A percentile compares a stretch with the other conserved stretches of the same genome.
Evolutionary conservation across 2,113 vertebrate species (phyloP).

Genomic region (Synchiropus splendidus): DNA sequence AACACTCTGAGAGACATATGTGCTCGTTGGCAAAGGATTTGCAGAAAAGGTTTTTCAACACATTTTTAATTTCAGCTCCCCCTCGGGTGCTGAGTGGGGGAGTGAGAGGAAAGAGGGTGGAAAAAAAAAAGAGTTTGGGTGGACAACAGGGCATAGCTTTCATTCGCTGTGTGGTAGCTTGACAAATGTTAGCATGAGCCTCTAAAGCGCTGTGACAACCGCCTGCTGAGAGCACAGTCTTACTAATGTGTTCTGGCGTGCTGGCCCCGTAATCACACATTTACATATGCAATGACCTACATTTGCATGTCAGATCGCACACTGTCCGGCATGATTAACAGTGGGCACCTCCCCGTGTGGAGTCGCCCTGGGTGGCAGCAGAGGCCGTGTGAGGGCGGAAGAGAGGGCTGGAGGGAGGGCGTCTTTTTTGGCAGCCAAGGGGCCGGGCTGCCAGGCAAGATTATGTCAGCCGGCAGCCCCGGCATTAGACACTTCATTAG

Average conservation of each 20-base stretch:
- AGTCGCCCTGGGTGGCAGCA: slow-evolving; percentile 84
- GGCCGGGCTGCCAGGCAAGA: slow-evolving; percentile 94
- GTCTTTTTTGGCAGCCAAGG: slow-evolving; percentile 89
- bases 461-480: slow-evolving; percentile 88
- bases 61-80: too few relatives aligned
- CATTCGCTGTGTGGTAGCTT: slow-evolving; percentile 75
- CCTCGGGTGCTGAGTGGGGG: too few relatives aligned
- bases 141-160: slow-evolving; percentile 69
- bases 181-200: slow-evolving; percentile 90
- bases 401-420: slow-evolving; percentile 57
- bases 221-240: slow-evolving; percentile 97
- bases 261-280: slow-evolving; percentile 98
- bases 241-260: slow-evolving; percentile 98
- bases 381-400: slow-evolving; percentile 63
- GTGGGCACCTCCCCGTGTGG: slow-evolving; percentile 84
- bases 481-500: slow-evolving; percentile 99
- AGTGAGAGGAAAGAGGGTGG: slow-evolving; percentile 6
- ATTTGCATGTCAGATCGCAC: slow-evolving; percentile 99
- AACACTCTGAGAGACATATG: too few relatives aligned
- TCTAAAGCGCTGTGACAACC: slow-evolving; percentile 91
- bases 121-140: slow-evolving; percentile 16
- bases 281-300: slow-evolving; percentile 99
- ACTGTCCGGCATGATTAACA: slow-evolving; percentile 95
- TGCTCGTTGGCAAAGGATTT: too few relatives aligned
- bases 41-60: too few relatives aligned